phyloP scores from a whole-genome alignment of 2,797 vertebrate species.

The Crenichthys baileyi region DNA sequence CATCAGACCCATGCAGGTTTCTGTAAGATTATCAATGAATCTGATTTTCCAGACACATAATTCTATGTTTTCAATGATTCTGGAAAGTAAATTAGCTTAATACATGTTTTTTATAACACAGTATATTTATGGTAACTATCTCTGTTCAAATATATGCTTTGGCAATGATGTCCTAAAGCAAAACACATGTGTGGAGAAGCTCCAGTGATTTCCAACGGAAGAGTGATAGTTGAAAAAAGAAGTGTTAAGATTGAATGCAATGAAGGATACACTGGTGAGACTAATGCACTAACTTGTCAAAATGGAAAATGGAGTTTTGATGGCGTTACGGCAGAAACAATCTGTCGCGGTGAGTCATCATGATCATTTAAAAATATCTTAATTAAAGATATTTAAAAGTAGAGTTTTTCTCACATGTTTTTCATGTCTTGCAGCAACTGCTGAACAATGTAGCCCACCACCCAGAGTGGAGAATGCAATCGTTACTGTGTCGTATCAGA shows the following conservation, averaged over 20 bases:
- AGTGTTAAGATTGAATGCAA: not conserved
- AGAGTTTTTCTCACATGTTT: not conserved
- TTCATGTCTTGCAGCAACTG: slow-evolving; percentile 32
- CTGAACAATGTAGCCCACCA: slow-evolving; percentile 12
- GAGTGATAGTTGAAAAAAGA: rapidly evolving
- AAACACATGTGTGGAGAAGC: slow-evolving; percentile 23
- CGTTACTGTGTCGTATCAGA: not conserved
- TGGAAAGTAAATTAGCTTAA: not conserved
- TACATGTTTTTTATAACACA: not conserved
- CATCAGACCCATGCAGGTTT: not conserved
- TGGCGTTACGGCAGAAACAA: not conserved
- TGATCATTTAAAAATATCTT: too few relatives aligned
- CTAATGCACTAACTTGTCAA: not conserved
- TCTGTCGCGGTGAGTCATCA: not conserved
- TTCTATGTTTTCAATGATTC: not conserved
- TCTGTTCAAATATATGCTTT: not conserved
- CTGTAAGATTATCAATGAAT: not conserved
- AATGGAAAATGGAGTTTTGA: not conserved
- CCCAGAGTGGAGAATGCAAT: slow-evolving; percentile 48
- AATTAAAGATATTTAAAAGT: not conserved
- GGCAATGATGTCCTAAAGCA: slow-evolving; percentile 26
- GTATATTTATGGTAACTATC: not conserved
- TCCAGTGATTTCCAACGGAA: slow-evolving; percentile 45
- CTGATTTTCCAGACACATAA: not conserved
- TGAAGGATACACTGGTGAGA: not conserved